phyloP scores from a whole-genome alignment of 2,113 vertebrate species.

The Numida meleagris region DNA sequence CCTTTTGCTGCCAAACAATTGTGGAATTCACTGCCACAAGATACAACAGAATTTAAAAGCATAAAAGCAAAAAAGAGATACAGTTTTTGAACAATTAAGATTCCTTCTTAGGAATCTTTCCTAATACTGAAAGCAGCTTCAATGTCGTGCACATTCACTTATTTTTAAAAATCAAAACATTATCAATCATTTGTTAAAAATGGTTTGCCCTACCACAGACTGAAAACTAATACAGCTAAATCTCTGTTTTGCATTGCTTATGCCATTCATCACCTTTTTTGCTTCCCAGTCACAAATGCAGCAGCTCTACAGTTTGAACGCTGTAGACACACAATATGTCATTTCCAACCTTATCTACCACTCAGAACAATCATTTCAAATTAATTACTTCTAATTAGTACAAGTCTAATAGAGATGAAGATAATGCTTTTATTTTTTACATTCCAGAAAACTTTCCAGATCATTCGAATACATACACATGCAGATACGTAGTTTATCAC shows the following conservation, averaged over 20 bases:
- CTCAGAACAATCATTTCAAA: neutral
- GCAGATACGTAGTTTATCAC: neutral
- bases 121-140: neutral
- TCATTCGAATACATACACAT: neutral
- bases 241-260: neutral
- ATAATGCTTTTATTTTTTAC: neutral
- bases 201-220: neutral
- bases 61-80: neutral
- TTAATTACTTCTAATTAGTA: neutral
- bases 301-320: neutral
- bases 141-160: neutral
- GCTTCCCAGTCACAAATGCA: neutral
- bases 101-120: neutral
- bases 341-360: neutral
- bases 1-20: neutral
- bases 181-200: neutral
- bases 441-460: neutral
- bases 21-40: neutral
- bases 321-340: neutral
- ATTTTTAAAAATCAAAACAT: neutral
- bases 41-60: neutral
- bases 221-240: neutral
- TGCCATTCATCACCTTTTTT: neutral
- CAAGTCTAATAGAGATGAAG: neutral
- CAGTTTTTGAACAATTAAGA: neutral